These are phyloP conservation scores for Minunthozetes semirufus DNA, from an alignment of 2,888 invertebrate genomes.

Conservation along the genomic window DNA sequence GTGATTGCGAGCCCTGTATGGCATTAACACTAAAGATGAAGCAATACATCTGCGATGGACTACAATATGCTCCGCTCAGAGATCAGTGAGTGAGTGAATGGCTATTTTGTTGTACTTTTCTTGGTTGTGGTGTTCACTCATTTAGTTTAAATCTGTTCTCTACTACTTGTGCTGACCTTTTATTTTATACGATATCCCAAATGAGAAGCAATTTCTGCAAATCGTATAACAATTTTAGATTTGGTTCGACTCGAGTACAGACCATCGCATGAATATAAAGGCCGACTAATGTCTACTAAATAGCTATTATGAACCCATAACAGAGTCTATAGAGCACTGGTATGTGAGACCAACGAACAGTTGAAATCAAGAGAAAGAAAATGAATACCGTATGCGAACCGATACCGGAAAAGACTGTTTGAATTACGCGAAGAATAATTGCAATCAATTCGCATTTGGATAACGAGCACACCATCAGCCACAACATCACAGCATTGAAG, in stretches of 20 bases:
- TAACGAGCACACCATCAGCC: conserved; percentile 17
- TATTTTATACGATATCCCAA: background rate
- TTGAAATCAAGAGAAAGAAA: background rate
- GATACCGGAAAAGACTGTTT: conserved; percentile 1
- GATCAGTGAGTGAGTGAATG: too few relatives aligned
- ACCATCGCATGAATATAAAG: conserved; percentile 17
- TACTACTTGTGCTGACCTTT: background rate
- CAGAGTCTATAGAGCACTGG: background rate
- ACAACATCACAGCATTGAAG: background rate
- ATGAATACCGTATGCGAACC: background rate
- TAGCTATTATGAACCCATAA: conserved; percentile 1
- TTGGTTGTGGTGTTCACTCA: background rate
- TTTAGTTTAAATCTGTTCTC: background rate
- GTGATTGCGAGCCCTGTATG: too few relatives aligned
- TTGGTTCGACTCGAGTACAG: background rate
- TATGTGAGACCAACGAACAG: background rate
- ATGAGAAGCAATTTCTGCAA: background rate
- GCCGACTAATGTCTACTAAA: conserved; percentile 5
- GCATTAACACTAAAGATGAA: too few relatives aligned
- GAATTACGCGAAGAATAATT: conserved; percentile 17
- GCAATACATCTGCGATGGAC: too few relatives aligned
- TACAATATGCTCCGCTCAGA: too few relatives aligned
- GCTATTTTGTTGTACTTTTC: too few relatives aligned
- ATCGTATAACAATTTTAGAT: background rate
- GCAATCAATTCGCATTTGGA: conserved; percentile 22